Evolutionary conservation across 2,113 vertebrate genomes (phyloP), one percentile per base, ranked within the genome.

Genomic region (Canis aureus): DNA sequence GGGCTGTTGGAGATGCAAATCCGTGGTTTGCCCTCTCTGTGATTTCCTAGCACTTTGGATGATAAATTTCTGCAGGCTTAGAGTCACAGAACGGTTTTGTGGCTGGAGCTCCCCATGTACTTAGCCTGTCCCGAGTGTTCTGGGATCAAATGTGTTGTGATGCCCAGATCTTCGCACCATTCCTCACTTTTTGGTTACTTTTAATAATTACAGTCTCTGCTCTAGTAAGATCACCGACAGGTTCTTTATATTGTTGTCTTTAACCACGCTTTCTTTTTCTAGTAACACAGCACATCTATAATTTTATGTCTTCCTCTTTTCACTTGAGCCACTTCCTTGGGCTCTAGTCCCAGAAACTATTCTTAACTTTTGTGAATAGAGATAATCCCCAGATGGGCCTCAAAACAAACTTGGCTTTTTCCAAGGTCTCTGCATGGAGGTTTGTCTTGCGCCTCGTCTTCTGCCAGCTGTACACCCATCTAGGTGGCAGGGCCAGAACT

Each of bases 261-360:
- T 27, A 74, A 49, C 17, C 23, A 71, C 62, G n/a, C n/a, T 66
- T 49, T 62, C 59, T 88, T 88, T 94, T 73, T 51, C 49, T 86
- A 60, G 60, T 59, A 16, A 85, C n/a, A 29, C 64, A 91, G 32
- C 59, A 35, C 12, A 32, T 66, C 12, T 49, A 2, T 71, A 73
- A 62, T 84, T 88, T 82, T 27, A 66, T 5, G 15, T 78, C 27
- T 81, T 89, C 74, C 3, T 80, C 49, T 89, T 97, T 88, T 89
- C 64, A n/a, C n/a, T 66, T 81, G 76, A 89, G 62, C 66, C 38
- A 53, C 81, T 91, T 92, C 67, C 22, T 89, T 83, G 51, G 38
- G 35, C 60, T 96, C 3, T 25, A 81, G 57, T 95, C 66, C 69
- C 13, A 74, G 78, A 94, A 89, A 49, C 49, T 98, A 92, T 62